These are phyloP conservation scores for Tipula vernalis DNA, from an alignment of 2,888 invertebrate species.

Conservation along the genomic window DNA sequence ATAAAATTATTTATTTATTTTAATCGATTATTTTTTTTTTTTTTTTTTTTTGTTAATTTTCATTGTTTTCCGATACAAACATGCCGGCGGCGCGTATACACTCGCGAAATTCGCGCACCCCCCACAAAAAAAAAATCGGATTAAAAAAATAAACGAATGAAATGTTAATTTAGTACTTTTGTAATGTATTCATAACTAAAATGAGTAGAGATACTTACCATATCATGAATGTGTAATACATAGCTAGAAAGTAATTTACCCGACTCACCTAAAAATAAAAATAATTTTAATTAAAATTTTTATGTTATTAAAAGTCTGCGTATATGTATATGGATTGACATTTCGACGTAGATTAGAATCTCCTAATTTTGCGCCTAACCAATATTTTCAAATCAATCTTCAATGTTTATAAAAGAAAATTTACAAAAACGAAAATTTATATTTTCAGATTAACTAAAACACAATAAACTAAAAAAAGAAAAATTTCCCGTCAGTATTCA, in stretches of 20 bases:
- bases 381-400: background rate
- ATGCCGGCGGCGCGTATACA: background rate
- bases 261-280: background rate
- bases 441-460: slow-evolving; percentile 4
- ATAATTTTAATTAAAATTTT: background rate
- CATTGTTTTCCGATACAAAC: background rate
- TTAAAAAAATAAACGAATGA: background rate
- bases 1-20: background rate
- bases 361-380: background rate
- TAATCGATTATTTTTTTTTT: background rate
- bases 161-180: background rate
- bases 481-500: background rate
- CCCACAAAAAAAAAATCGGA: background rate
- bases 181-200: background rate
- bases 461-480: slow-evolving; percentile 4
- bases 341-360: background rate
- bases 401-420: slow-evolving; percentile 4
- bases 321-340: background rate
- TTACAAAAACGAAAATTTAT: background rate
- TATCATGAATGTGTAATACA: background rate
- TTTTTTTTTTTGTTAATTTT: background rate
- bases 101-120: background rate
- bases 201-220: background rate
- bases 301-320: background rate
- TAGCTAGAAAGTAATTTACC: background rate